Base-by-base conservation (phyloP, 2,797 vertebrate genomes). In the Xenops minutus region DNA sequence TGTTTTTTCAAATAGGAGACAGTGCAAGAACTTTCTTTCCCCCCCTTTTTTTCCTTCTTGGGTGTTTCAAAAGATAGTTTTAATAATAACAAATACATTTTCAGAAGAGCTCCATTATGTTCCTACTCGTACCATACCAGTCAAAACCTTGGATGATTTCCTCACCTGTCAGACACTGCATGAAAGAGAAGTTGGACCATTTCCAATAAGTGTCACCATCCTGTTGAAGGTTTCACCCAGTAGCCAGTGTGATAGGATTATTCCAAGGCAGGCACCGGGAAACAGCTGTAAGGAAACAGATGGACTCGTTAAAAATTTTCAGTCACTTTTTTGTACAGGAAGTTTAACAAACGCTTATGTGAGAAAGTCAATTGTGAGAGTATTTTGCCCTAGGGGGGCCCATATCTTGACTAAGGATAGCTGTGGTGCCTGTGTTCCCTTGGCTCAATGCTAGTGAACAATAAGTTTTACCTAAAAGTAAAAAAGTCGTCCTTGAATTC, bases 251-350 rank as follows among this genome's bases (percentile, higher is more conserved):
- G 4, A 37, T 61, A 80, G 58, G 81, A 49, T 89, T 91, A 37
- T 79, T 43, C 80, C 64, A 52, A 93, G 85, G 71, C 85, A 86
- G 79, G 58, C 14, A 3, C 34, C 0, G 1, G 84, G 75, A 92
- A 96, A 81, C 90, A 88, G 83, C 89, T 82, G 80, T 86, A 76
- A 88, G 94, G 95, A 95, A 97, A 94, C 92, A 64, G 93, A 95
- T 75, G 95, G 66, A 24, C 20, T 0, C 0, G 51, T 69, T 78
- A 44, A 59, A 92, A 67, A 3, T 9, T n/a, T 64, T 34, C 13
- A 8, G 12, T 64, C 12, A 10, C 43, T 64, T 44, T 64, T 64
- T 64, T 46, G 63, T 46, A 10, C 63, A 46, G 63, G 43, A 64
- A 64, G 32, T 34, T 64, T 44, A 64, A 26, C 43, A n/a, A 46